A percentile compares a stretch with the other conserved stretches of the same genome.
phyloP scores from a whole-genome alignment of 2,888 invertebrate species.

The Odontocolon sp. region DNA sequence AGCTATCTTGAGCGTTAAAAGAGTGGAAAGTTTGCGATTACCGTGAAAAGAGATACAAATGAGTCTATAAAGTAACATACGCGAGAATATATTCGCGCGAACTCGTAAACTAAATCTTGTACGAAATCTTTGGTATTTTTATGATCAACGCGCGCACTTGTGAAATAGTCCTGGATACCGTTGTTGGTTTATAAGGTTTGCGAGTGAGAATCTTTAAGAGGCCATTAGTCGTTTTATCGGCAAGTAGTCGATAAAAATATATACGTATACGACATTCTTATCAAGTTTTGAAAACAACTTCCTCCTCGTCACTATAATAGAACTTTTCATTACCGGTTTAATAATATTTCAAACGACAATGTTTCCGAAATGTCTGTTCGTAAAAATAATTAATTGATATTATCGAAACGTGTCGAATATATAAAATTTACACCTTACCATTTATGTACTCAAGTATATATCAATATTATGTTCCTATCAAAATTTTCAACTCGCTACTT shows the following conservation, averaged over 20 bases:
- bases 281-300: background rate
- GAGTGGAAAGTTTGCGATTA: constrained; percentile 10
- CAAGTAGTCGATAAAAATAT: constrained; percentile 31
- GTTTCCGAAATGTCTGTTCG: background rate
- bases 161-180: background rate
- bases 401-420: background rate
- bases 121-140: constrained; percentile 7
- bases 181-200: constrained; percentile 21
- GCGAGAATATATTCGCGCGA: constrained; percentile 23
- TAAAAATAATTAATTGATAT: constrained; percentile 22
- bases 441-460: constrained; percentile 8
- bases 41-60: background rate
- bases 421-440: constrained; percentile 21
- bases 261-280: constrained; percentile 1
- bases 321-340: constrained; percentile 20
- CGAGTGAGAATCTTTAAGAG: constrained; percentile 21
- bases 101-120: constrained; percentile 47
- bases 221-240: constrained; percentile 38
- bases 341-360: background rate
- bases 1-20: constrained; percentile 17
- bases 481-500: too few relatives aligned
- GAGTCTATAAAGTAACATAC: constrained; percentile 38
- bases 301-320: constrained; percentile 4
- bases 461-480: constrained; percentile 2
- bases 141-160: background rate